Evolutionary conservation across 1,140 invertebrate species (phyloP), one percentile per base, ranked within the genome.

Genomic region (Antheraea mylitta): DNA sequence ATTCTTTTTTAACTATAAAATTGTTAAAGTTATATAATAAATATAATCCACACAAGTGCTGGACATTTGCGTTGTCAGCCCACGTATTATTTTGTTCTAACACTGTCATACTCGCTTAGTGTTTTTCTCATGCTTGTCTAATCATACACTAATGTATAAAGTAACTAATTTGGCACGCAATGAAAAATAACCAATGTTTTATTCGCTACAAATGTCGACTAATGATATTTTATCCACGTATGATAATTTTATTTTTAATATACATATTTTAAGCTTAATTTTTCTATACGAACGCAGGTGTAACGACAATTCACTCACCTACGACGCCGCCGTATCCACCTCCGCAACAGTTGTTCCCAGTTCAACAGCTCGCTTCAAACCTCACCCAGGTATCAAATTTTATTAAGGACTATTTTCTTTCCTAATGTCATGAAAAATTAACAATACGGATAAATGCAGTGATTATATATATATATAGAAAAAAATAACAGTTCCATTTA

Each of bases 251-350:
- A n/a, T n/a, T n/a, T n/a, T n/a, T n/a, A n/a, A n/a, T 38, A 38
- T 38, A 38, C 37, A 6, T 38, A 42, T 3, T 42, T 11, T 3
- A 42, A 42, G 38, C 0, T 42, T 42, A 9, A 9, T 42, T 11
- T 3, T 42, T 8, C 7, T 9, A 42, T 42, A 19, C 30, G 10
- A 19, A 18, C 67, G 36, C 70, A 88, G 84, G 84, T 64, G 80
- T 88, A 67, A 86, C 83, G 58, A 85, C 85, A 10, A 77, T 82
- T 45, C 79, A 84, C 65, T 76, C 85, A 4, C 88, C 88, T 53
- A 76, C 82, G 19, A 86, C 88, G 68, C 88, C 88, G 65, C 87
- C 86, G 53, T 89, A 89, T 73, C 87, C 89, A 22, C 89, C 89
- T 53, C 87, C 86, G 71, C 81, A 87, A 70, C 85, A 87, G 68